A percentile compares a stretch with the other conserved stretches of the same genome.
phyloP scores from a whole-genome alignment of 2,113 vertebrate species.

The Fregata magnificens region DNA sequence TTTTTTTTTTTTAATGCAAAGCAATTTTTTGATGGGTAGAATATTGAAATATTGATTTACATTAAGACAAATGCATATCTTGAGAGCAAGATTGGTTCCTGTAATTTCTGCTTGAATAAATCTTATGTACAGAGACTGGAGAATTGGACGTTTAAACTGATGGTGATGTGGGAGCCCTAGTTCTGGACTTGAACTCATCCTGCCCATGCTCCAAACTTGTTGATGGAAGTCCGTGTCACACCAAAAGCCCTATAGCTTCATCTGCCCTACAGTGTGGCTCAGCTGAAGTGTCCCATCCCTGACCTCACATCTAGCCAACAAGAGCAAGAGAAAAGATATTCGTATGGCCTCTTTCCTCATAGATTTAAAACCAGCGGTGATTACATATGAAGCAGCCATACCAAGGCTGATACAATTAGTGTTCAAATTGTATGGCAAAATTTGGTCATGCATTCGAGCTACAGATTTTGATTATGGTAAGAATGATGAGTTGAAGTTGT shows the following conservation, averaged over 20 bases:
- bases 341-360: not conserved
- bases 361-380: not conserved
- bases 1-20: too few species aligned
- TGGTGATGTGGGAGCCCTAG: not conserved
- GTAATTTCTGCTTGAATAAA: not conserved
- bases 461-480: not conserved
- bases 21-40: not conserved
- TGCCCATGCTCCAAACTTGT: not conserved
- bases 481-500: not conserved
- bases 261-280: not conserved
- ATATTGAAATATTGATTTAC: not conserved
- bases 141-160: not conserved
- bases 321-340: not conserved
- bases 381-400: not conserved
- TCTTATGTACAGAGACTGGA: not conserved
- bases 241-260: not conserved
- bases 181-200: not conserved
- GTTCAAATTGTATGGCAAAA: not conserved
- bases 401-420: not conserved
- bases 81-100: not conserved
- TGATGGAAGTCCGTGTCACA: not conserved
- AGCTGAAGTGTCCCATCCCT: not conserved
- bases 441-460: not conserved
- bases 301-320: not conserved
- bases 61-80: not conserved